Evolutionary conservation across 2,888 invertebrate genomes (phyloP).

Genomic region (Orthosia gracilis): DNA sequence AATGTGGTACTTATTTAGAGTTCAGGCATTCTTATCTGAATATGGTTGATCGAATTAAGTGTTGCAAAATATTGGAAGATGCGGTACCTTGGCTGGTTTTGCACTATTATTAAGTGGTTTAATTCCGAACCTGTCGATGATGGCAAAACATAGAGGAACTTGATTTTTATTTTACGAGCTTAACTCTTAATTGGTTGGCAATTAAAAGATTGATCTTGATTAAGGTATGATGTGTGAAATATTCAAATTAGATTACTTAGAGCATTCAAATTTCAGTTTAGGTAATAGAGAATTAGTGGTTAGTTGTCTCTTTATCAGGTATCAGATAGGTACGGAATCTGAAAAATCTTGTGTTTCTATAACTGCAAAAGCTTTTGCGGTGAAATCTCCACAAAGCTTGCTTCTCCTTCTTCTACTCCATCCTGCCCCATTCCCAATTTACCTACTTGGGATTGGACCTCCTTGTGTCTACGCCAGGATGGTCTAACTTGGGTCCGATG

Average conservation of each 20-base stretch:
- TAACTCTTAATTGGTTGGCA: background rate
- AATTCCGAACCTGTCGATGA: background rate
- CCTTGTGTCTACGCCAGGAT: too few relatives aligned
- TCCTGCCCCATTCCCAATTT: too few relatives aligned
- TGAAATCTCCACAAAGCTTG: too few relatives aligned
- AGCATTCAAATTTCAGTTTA: too few relatives aligned
- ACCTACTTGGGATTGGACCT: too few relatives aligned
- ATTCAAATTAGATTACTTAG: background rate
- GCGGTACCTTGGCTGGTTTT: conserved; percentile 18
- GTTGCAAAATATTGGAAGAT: conserved; percentile 33
- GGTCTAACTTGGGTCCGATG: too few relatives aligned
- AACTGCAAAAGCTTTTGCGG: background rate
- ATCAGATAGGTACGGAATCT: too few relatives aligned
- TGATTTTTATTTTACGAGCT: background rate
- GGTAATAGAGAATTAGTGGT: too few relatives aligned
- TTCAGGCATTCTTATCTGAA: conserved; percentile 34
- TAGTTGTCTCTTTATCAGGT: too few relatives aligned
- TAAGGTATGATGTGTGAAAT: background rate
- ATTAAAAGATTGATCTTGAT: background rate
- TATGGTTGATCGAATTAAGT: conserved; percentile 49
- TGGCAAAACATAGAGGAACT: background rate
- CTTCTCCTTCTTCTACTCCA: too few relatives aligned
- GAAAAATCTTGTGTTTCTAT: background rate
- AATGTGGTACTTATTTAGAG: conserved; percentile 56
- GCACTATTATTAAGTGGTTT: conserved; percentile 2